Evolutionary conservation across 2,797 vertebrate genomes (phyloP).

Genomic region (Eidolon dupreanum): DNA sequence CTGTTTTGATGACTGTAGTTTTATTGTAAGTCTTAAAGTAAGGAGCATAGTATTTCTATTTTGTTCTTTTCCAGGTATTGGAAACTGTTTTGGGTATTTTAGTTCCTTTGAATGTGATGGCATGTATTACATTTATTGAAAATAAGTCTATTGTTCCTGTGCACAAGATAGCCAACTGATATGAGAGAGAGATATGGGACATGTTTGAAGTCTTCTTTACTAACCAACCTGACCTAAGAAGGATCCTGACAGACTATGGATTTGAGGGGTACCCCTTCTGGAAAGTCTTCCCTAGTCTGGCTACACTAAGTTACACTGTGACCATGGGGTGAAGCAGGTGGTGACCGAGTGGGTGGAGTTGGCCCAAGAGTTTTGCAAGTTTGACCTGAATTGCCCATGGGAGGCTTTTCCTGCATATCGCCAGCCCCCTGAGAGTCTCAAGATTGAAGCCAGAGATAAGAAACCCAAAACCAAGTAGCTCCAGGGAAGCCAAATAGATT

Average conservation of each 20-base stretch:
- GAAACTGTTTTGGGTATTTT: neutral
- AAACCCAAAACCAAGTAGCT: constrained; percentile 90
- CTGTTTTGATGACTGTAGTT: neutral
- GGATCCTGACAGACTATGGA: constrained; percentile 98
- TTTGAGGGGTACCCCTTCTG: constrained; percentile 98
- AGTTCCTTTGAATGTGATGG: neutral
- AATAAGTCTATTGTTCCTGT: too few species aligned
- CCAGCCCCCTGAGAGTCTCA: constrained; percentile 89
- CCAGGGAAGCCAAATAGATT: neutral
- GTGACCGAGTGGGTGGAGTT: constrained; percentile 97
- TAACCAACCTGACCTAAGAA: constrained; percentile 96
- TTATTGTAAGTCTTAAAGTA: neutral
- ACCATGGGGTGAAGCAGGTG: constrained; percentile 96
- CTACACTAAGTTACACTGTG: constrained; percentile 98
- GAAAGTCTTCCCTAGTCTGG: constrained; percentile 97
- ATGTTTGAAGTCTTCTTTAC: constrained; percentile 98
- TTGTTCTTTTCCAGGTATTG: constrained; percentile 24
- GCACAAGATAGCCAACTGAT: too few species aligned
- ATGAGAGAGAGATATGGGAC: constrained; percentile 92
- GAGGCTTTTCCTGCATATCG: constrained; percentile 95
- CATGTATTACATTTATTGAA: too few species aligned
- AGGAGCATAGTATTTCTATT: neutral
- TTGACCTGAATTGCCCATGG: constrained; percentile 97
- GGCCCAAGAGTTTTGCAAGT: constrained; percentile 97
- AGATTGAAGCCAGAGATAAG: constrained; percentile 91